These are phyloP conservation scores for Lasioglossum villosulum DNA, from an alignment of 2,888 invertebrate species.

Conservation along the genomic window DNA sequence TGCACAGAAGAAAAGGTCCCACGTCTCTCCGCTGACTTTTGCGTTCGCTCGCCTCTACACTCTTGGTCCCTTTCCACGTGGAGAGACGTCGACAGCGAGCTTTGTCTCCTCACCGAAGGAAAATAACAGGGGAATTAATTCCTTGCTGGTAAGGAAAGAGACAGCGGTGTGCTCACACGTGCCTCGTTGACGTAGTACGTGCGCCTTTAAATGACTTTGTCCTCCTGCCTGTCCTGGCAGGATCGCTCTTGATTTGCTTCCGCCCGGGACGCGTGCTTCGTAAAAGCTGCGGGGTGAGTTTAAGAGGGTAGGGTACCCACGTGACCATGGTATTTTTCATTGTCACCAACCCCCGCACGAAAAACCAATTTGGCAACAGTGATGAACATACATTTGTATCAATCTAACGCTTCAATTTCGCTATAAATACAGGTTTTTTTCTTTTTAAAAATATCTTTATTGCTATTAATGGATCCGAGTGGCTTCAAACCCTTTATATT, in stretches of 20 bases:
- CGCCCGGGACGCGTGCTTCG: slow-evolving; percentile 30
- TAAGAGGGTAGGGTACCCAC: too few relatives aligned
- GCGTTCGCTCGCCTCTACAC: slow-evolving; percentile 33
- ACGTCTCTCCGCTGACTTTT: slow-evolving; percentile 49
- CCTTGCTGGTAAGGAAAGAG: slow-evolving; percentile 35
- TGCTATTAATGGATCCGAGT: too few relatives aligned
- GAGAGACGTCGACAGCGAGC: slow-evolving; percentile 44
- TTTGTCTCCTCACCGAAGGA: slow-evolving; percentile 47
- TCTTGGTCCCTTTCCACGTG: slow-evolving; percentile 35
- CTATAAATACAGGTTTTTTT: too few relatives aligned
- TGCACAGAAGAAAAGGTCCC: slow-evolving; percentile 25
- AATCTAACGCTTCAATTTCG: too few relatives aligned
- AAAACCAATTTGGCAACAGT: too few relatives aligned
- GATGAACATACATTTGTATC: too few relatives aligned
- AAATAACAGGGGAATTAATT: slow-evolving; percentile 59
- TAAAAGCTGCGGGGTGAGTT: slow-evolving; percentile 11
- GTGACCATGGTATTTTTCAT: too few relatives aligned
- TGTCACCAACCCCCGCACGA: too few relatives aligned
- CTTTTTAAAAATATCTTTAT: too few relatives aligned
- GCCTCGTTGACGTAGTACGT: slow-evolving; percentile 42
- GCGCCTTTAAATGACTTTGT: slow-evolving; percentile 43
- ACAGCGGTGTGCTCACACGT: slow-evolving; percentile 45
- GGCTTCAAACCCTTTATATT: too few relatives aligned
- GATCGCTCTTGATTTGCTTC: slow-evolving; percentile 44
- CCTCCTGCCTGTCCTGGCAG: slow-evolving; percentile 20